A percentile compares a stretch with the other conserved stretches of the same genome.
phyloP scores from a whole-genome alignment of 2,113 vertebrate species.

The Lophius piscatorius region DNA sequence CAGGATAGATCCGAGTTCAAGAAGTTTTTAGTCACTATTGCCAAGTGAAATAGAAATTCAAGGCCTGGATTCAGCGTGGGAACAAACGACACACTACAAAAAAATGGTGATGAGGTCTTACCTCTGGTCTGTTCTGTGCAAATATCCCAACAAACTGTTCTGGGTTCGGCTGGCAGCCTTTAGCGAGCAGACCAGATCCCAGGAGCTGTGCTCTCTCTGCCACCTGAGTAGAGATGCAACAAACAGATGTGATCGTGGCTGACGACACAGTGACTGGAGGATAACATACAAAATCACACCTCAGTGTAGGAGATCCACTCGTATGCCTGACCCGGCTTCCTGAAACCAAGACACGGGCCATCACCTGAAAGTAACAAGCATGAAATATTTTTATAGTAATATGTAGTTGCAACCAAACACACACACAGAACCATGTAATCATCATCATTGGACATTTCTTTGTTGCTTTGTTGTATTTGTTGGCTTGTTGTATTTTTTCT shows the following conservation, averaged over 20 bases:
- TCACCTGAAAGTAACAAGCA: conserved; percentile 61
- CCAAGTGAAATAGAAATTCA: no score
- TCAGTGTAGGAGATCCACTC: conserved; percentile 83
- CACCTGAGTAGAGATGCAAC: conserved; percentile 65
- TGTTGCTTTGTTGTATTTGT: no score
- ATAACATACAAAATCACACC: conserved; percentile 53
- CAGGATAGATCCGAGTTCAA: no score
- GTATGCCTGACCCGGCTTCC: conserved; percentile 79
- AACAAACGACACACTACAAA: no score
- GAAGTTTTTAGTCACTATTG: no score
- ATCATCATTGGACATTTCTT: no score
- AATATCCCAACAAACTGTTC: conserved; percentile 81
- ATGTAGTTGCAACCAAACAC: no score
- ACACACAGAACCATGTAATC: no score
- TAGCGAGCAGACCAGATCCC: conserved; percentile 79
- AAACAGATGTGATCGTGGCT: background rate
- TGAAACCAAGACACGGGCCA: conserved; percentile 80
- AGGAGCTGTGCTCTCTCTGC: conserved; percentile 74
- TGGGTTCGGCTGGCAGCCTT: conserved; percentile 78
- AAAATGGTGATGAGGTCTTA: no score
- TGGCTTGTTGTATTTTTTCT: no score
- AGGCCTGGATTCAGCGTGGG: no score
- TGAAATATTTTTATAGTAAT: no score
- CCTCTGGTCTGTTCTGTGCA: conserved; percentile 83
- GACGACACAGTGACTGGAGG: background rate